These are phyloP conservation scores for Eurosta solidaginis DNA, from an alignment of 1,140 invertebrate genomes.

Conservation along the genomic window DNA sequence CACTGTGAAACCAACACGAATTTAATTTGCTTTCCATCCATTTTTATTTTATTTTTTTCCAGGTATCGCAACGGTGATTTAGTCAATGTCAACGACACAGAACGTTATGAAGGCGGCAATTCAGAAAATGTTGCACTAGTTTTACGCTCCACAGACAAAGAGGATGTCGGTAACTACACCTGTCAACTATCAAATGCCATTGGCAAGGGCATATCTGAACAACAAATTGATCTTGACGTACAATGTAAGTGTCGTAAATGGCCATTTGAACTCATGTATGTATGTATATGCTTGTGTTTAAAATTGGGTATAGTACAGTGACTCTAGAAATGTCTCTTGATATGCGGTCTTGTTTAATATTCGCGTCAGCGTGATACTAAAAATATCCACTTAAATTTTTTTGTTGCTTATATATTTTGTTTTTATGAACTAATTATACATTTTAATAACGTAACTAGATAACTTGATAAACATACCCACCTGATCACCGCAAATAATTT, in stretches of 20 bases:
- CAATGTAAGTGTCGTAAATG: slow-evolving; percentile 72
- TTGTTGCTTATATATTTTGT: too few relatives aligned
- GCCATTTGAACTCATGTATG: too few relatives aligned
- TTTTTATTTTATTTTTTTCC: slow-evolving; percentile 38
- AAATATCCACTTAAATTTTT: too few relatives aligned
- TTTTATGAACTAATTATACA: too few relatives aligned
- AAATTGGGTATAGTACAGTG: too few relatives aligned
- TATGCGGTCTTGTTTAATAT: too few relatives aligned
- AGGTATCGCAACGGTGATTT: slow-evolving; percentile 77
- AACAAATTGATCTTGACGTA: slow-evolving; percentile 73
- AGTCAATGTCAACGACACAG: slow-evolving; percentile 67
- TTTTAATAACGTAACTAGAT: too few relatives aligned
- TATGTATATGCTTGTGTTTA: not conserved
- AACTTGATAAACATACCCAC: too few relatives aligned
- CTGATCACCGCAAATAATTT: too few relatives aligned
- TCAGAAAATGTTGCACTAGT: slow-evolving; percentile 73
- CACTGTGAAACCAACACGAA: not conserved
- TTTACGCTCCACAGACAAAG: slow-evolving; percentile 75
- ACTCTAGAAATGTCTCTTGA: too few relatives aligned
- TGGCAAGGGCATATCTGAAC: slow-evolving; percentile 67
- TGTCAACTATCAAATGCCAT: slow-evolving; percentile 79
- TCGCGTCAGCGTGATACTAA: too few relatives aligned
- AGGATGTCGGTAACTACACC: slow-evolving; percentile 80
- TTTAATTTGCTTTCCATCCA: not conserved
- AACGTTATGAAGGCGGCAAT: slow-evolving; percentile 76